A percentile compares a stretch with the other conserved stretches of the same genome.
phyloP scores from a whole-genome alignment of 2,888 invertebrate species.

The Heliconius ismenius region DNA sequence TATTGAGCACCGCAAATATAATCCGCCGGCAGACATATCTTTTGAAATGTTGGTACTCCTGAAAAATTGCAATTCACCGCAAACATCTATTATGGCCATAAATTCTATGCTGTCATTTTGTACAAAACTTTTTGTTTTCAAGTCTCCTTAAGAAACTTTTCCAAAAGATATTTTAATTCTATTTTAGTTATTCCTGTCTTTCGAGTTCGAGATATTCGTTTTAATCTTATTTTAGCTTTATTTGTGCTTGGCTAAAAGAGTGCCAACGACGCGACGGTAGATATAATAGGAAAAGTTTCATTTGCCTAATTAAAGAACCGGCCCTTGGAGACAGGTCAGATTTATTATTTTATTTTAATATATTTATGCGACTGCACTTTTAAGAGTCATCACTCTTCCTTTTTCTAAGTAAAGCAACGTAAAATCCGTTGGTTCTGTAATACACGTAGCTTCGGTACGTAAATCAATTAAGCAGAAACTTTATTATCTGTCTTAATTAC shows the following conservation, averaged over 20 bases:
- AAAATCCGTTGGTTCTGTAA: not conserved
- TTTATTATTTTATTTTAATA: slow-evolving; percentile 56
- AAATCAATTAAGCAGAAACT: slow-evolving; percentile 5
- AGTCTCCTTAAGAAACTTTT: slow-evolving; percentile 12
- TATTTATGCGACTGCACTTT: not conserved
- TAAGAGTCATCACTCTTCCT: not conserved
- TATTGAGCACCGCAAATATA: slow-evolving; percentile 66
- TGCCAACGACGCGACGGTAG: slow-evolving; percentile 62
- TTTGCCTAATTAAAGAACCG: slow-evolving; percentile 78
- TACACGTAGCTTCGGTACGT: too few species aligned
- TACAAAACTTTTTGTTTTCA: slow-evolving; percentile 6
- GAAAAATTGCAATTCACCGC: slow-evolving; percentile 63
- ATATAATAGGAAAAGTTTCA: slow-evolving; percentile 76
- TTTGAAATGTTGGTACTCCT: slow-evolving; percentile 58
- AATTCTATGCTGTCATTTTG: slow-evolving; percentile 24
- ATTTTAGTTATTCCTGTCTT: not conserved
- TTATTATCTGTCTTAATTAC: slow-evolving; percentile 15
- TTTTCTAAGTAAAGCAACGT: not conserved
- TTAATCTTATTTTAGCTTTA: slow-evolving; percentile 67
- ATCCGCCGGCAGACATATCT: slow-evolving; percentile 69
- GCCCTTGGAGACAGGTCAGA: slow-evolving; percentile 67
- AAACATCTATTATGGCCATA: slow-evolving; percentile 26
- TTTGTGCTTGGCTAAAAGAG: slow-evolving; percentile 54
- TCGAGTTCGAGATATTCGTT: slow-evolving; percentile 45
- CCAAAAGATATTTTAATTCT: slow-evolving; percentile 12